These are phyloP conservation scores for Lepilemur septentrionalis DNA, from an alignment of 2,797 vertebrate genomes.

Conservation along the genomic window DNA sequence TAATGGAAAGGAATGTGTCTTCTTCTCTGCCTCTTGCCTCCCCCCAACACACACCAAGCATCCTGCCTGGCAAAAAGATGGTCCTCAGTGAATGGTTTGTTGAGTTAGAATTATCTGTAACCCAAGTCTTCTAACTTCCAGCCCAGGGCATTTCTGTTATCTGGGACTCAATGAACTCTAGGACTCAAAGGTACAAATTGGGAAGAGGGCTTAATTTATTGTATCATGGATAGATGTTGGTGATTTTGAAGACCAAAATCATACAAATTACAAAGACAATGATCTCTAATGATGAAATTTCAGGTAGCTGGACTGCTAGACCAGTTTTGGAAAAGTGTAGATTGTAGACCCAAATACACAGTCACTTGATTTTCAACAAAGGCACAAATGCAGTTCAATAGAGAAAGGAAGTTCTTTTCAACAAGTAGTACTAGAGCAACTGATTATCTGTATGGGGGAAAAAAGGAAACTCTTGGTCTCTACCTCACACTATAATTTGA, in stretches of 20 bases:
- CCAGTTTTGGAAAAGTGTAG: not conserved
- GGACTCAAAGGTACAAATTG: not conserved
- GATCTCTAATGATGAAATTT: not conserved
- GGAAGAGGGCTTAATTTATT: slow-evolving; percentile 8
- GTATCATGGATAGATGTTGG: not conserved
- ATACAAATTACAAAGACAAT: not conserved
- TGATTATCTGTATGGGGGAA: not conserved
- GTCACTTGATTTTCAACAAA: slow-evolving; percentile 30
- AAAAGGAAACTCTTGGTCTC: not conserved
- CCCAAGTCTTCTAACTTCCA: not conserved
- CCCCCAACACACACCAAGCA: not conserved
- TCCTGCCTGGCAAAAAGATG: not conserved
- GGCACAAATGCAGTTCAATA: not conserved
- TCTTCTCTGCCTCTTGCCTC: not conserved
- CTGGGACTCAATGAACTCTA: not conserved
- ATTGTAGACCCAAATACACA: not conserved
- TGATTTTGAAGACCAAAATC: not conserved
- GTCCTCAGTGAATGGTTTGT: not conserved
- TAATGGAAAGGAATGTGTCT: not conserved
- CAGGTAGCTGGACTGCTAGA: not conserved
- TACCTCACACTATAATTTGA: not conserved
- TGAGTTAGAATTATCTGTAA: not conserved
- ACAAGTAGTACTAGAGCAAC: not conserved
- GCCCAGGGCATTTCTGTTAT: not conserved
- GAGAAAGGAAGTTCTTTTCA: not conserved